Evolutionary conservation across 2,888 invertebrate genomes (phyloP).

Genomic region (Nymphalis polychloros): DNA sequence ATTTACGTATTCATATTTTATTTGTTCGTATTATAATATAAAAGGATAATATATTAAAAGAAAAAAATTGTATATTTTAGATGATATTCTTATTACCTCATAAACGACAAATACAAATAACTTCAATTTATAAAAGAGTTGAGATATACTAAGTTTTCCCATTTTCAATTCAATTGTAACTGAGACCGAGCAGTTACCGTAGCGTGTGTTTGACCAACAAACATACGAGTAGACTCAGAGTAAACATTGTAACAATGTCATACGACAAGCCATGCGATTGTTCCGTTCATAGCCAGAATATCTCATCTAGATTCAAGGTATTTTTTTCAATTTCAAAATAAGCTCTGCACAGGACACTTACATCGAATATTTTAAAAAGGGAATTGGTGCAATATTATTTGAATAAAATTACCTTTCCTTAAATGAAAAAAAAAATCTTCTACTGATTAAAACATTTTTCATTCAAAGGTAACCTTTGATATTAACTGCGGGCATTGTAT

Average conservation of each 20-base stretch:
- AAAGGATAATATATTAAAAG: too few relatives aligned
- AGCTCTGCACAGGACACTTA: not conserved
- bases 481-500: not conserved
- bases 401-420: not conserved
- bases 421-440: not conserved
- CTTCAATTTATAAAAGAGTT: not conserved
- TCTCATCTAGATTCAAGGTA: not conserved
- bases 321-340: not conserved
- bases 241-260: constrained; percentile 14
- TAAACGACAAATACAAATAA: too few relatives aligned
- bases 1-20: too few relatives aligned
- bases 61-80: too few relatives aligned
- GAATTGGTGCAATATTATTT: not conserved
- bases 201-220: constrained; percentile 21
- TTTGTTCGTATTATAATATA: too few relatives aligned
- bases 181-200: constrained; percentile 19
- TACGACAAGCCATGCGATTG: constrained; percentile 18
- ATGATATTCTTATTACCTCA: too few relatives aligned
- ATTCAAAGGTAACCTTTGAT: not conserved
- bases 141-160: not conserved
- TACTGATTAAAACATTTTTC: not conserved
- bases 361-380: not conserved
- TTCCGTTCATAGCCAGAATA: constrained; percentile 1
- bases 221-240: constrained; percentile 23
- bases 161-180: constrained; percentile 13